Conservation (phyloP, 2,113 vertebrate species). For the Periophthalmus modestus region DNA sequence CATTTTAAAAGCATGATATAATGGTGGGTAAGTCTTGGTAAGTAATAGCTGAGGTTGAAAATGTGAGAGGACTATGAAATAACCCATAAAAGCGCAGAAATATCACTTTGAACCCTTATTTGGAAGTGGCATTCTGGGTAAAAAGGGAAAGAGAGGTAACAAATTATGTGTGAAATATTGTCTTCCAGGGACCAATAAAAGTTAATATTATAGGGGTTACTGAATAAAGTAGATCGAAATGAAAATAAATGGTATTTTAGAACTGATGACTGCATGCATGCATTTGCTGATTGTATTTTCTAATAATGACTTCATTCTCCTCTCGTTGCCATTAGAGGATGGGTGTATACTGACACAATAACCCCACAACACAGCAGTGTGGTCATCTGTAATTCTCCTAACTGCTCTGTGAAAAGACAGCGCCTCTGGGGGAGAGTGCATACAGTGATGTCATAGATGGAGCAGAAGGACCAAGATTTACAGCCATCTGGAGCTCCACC, state of each 20-base stretch:
- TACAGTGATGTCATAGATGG: slow-evolving; percentile 56
- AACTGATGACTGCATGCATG: background rate
- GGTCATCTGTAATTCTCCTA: slow-evolving; percentile 29
- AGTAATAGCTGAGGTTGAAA: too few species aligned
- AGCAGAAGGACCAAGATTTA: slow-evolving; percentile 49
- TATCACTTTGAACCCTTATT: too few species aligned
- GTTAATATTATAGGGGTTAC: background rate
- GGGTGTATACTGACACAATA: slow-evolving; percentile 21
- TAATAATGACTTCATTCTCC: background rate
- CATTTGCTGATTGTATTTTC: background rate
- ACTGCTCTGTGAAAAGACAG: slow-evolving; percentile 29
- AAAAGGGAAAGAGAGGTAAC: too few species aligned
- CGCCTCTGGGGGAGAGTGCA: slow-evolving; percentile 20
- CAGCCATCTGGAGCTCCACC: slow-evolving; percentile 45
- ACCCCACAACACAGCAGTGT: slow-evolving; percentile 25
- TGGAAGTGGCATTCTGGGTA: too few species aligned
- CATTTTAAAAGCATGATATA: too few species aligned
- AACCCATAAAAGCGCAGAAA: too few species aligned
- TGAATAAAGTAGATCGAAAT: background rate
- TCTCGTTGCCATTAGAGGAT: slow-evolving; percentile 8
- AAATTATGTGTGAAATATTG: too few species aligned
- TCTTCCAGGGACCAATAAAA: background rate
- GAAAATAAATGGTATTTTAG: background rate
- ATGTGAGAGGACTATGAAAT: too few species aligned
- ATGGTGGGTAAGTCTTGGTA: too few species aligned